Conservation (phyloP, 2,797 vertebrate genomes). For the Bovichtus variegatus region DNA sequence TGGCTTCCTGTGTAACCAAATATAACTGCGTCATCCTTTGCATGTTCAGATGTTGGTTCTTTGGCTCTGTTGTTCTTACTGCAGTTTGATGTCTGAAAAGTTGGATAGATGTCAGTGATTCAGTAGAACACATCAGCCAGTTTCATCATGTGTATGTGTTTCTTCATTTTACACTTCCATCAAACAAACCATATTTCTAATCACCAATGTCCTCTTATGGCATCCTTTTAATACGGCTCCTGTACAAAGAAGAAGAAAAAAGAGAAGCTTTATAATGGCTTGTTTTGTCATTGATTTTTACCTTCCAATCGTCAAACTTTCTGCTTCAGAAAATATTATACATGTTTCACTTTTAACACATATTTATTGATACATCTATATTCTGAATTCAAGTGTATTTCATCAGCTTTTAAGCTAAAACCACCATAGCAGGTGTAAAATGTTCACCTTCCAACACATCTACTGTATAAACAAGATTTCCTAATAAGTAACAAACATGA, state of each 20-base stretch:
- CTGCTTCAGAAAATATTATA: background rate
- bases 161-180: constrained; percentile 8
- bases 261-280: background rate
- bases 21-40: background rate
- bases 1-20: background rate
- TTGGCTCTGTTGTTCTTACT: constrained; percentile 7
- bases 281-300: background rate
- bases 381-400: background rate
- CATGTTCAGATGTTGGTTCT: background rate
- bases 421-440: background rate
- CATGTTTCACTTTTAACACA: background rate
- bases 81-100: background rate
- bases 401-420: background rate
- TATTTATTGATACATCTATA: background rate
- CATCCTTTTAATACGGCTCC: too few species aligned
- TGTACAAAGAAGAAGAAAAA: too few species aligned
- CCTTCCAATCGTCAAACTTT: background rate
- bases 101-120: background rate
- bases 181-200: background rate
- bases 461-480: background rate
- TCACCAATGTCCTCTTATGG: background rate
- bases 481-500: background rate
- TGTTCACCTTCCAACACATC: background rate
- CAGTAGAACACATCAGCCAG: constrained; percentile 3
- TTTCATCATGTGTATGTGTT: constrained; percentile 2